These are phyloP conservation scores for Aphis gossypii DNA, from an alignment of 1,140 invertebrate species.

Conservation along the genomic window DNA sequence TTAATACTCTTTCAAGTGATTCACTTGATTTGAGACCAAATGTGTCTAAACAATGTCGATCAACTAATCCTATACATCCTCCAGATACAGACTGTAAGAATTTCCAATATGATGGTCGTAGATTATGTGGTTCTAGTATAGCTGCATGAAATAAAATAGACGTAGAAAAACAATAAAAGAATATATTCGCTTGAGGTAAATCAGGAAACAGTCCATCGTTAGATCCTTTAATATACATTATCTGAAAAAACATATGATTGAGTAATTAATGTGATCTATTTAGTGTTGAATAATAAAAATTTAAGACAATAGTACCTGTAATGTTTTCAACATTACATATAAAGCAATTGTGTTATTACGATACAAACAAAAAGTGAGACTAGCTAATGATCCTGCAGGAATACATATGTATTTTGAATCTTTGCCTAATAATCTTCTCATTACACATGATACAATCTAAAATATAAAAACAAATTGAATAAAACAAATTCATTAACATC, in stretches of 20 bases:
- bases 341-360: constrained; percentile 74
- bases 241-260: constrained; percentile 65
- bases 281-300: background rate
- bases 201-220: constrained; percentile 69
- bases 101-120: constrained; percentile 84
- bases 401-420: constrained; percentile 71
- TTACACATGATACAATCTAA: constrained; percentile 70
- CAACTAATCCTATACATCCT: constrained; percentile 70
- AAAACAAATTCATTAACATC: constrained; percentile 37
- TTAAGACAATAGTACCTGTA: constrained; percentile 67
- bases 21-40: constrained; percentile 68
- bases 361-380: constrained; percentile 71
- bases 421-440: constrained; percentile 68
- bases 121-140: constrained; percentile 78
- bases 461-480: constrained; percentile 61
- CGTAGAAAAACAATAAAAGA: constrained; percentile 82
- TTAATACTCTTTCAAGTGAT: constrained; percentile 63
- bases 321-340: constrained; percentile 76
- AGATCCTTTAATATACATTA: constrained; percentile 70
- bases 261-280: background rate
- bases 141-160: constrained; percentile 82
- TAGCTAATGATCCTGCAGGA: constrained; percentile 72
- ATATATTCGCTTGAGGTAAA: constrained; percentile 71
- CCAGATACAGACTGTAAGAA: constrained; percentile 80
- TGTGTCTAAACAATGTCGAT: constrained; percentile 67